Percentiles rank a stretch among this genome's conserved stretches.
Evolutionary conservation across 2,888 invertebrate genomes (phyloP).

Genomic region (Cheilosia variabilis): DNA sequence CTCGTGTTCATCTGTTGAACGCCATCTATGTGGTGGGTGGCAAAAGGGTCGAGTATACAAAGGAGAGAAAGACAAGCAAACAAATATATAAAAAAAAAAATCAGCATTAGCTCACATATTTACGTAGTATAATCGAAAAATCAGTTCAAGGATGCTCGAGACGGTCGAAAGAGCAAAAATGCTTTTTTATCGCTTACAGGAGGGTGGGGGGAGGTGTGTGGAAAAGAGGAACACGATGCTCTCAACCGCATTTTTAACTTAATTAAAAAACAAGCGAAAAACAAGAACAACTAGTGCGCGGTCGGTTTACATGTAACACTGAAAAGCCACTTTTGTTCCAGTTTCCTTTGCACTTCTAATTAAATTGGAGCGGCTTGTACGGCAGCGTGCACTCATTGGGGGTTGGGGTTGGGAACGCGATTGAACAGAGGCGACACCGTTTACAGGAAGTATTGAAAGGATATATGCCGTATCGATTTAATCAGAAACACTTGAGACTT

Average conservation of each 20-base stretch:
- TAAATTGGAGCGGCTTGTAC: constrained; percentile 44
- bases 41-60: constrained; percentile 20
- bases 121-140: constrained; percentile 34
- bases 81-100: constrained; percentile 36
- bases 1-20: constrained; percentile 81
- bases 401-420: not conserved
- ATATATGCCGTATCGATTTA: constrained; percentile 59
- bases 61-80: constrained; percentile 20
- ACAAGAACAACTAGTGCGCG: constrained; percentile 12
- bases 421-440: not conserved
- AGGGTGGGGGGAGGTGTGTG: not conserved
- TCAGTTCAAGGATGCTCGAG: constrained; percentile 74
- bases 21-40: constrained; percentile 54
- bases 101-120: constrained; percentile 39
- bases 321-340: constrained; percentile 56
- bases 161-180: constrained; percentile 26
- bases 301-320: constrained; percentile 23
- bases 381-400: constrained; percentile 15
- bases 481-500: constrained; percentile 43
- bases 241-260: constrained; percentile 59
- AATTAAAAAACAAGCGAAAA: constrained; percentile 59
- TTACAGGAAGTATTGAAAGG: not conserved
- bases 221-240: not conserved
- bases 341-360: constrained; percentile 49
- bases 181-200: not conserved